Base-by-base conservation (phyloP, 2,113 vertebrate genomes). In the Hystrix brachyura region DNA sequence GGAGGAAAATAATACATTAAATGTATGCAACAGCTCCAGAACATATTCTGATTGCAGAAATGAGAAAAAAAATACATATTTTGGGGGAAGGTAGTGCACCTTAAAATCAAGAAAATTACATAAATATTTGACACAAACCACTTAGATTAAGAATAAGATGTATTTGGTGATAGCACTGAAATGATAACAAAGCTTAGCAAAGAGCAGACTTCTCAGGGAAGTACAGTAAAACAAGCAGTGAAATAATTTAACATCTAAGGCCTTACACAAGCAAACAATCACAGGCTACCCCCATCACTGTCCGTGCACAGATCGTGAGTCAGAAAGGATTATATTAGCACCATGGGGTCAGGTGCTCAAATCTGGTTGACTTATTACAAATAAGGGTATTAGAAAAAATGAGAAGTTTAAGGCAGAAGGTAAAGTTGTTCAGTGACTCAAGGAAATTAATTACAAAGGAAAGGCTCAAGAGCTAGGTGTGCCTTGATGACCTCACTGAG, bases 371-470 rank as follows among this genome's bases (percentile, higher is more conserved):
- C 62, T 79, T 92, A 65, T 9, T 78, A 12, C 72, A 96, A 96
- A 91, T 86, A 88, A 94, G 71, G 72, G 84, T 90, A 91, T 80
- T 76, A 93, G 46, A 96, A 79, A 96, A 96, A 96, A 96, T 74
- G 78, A 90, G 76, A 87, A 55, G 82, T 74, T 96, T 78, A 29
- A 46, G 60, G 71, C 88, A 95, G 85, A 89, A 91, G 29, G 60
- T 86, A 85, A 94, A 81, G n/a, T 87, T 92, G 72, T 96, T 96
- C 67, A 78, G 51, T 96, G 78, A 83, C 83, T 95, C 79, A 91
- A 88, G 67, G 51, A 97, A 93, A 96, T 90, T 90, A 92, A 91
- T 88, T 91, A 87, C 34, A 57, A 67, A 93, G 65, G 46, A 93
- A 86, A 94, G 92, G 7, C 51, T 91, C n/a, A 72, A 74, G 92